Evolutionary conservation across 2,797 vertebrate genomes (phyloP).

Genomic region (Diplodus puntazzo): DNA sequence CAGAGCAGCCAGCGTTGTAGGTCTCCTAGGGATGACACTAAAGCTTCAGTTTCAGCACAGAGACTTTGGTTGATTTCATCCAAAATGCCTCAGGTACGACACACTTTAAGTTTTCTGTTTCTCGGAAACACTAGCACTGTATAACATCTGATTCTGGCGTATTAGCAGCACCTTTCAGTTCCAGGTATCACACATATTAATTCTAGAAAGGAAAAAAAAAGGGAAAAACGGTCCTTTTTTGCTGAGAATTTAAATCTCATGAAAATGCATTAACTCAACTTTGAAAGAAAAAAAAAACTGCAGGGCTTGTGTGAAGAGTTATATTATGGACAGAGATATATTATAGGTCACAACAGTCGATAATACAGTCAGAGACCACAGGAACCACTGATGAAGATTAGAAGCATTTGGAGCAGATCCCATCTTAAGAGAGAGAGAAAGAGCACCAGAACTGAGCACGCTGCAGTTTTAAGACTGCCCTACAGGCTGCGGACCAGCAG

Average conservation of each 20-base stretch:
- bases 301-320: conserved; percentile 50
- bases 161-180: conserved; percentile 50
- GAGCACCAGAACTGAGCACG: conserved; percentile 42
- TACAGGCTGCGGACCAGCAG: conserved; percentile 47
- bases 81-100: conserved; percentile 43
- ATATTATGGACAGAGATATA: conserved; percentile 60
- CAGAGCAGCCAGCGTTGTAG: conserved; percentile 33
- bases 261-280: conserved; percentile 65
- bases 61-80: conserved; percentile 59
- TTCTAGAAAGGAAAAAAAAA: background rate
- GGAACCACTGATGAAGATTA: conserved; percentile 76
- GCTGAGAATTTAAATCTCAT: conserved; percentile 45
- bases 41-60: conserved; percentile 54
- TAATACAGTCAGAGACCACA: conserved; percentile 69
- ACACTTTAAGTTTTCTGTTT: conserved; percentile 56
- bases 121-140: conserved; percentile 22
- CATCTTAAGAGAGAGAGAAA: conserved; percentile 43
- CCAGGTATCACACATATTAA: conserved; percentile 36
- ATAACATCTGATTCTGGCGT: conserved; percentile 37
- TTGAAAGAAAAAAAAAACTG: conserved; percentile 42
- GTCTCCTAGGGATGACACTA: conserved; percentile 57
- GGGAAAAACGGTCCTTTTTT: background rate
- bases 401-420: conserved; percentile 64
- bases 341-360: conserved; percentile 68
- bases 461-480: conserved; percentile 46